Evolutionary conservation across 2,888 invertebrate genomes (phyloP).

Genomic region (Bimastos eiseni): DNA sequence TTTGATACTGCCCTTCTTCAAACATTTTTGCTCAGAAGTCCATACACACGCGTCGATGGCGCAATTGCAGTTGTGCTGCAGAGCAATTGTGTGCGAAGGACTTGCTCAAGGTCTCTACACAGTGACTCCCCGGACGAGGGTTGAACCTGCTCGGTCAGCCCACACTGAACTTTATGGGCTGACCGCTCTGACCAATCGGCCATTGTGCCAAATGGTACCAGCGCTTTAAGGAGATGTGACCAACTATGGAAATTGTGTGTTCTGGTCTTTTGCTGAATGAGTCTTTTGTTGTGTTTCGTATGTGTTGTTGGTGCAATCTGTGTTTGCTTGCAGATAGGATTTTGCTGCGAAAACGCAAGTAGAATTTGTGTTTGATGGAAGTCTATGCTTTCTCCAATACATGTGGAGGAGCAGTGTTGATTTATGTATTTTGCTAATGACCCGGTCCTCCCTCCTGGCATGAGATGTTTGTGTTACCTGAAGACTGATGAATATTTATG

Average conservation of each 20-base stretch:
- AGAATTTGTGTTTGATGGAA: not conserved
- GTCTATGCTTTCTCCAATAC: not conserved
- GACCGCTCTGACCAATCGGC: too few species aligned
- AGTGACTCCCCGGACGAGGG: too few species aligned
- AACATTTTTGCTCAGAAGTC: too few species aligned
- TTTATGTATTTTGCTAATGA: not conserved
- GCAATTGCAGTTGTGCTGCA: too few species aligned
- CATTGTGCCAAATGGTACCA: not conserved
- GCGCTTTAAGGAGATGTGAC: not conserved
- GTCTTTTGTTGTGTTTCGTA: not conserved
- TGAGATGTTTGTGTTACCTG: not conserved
- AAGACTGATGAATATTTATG: constrained; percentile 6
- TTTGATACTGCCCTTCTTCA: too few species aligned
- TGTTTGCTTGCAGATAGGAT: not conserved
- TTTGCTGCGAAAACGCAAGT: not conserved
- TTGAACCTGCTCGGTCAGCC: too few species aligned
- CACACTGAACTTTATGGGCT: too few species aligned
- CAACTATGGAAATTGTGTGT: not conserved
- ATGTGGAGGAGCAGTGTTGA: not conserved
- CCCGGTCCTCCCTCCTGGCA: not conserved
- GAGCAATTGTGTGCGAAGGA: too few species aligned
- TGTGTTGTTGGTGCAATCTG: not conserved
- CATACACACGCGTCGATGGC: too few species aligned
- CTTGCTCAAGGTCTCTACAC: too few species aligned
- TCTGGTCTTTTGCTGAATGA: not conserved